phyloP scores from a whole-genome alignment of 2,888 invertebrate genomes.

The Dendrolimus pini region DNA sequence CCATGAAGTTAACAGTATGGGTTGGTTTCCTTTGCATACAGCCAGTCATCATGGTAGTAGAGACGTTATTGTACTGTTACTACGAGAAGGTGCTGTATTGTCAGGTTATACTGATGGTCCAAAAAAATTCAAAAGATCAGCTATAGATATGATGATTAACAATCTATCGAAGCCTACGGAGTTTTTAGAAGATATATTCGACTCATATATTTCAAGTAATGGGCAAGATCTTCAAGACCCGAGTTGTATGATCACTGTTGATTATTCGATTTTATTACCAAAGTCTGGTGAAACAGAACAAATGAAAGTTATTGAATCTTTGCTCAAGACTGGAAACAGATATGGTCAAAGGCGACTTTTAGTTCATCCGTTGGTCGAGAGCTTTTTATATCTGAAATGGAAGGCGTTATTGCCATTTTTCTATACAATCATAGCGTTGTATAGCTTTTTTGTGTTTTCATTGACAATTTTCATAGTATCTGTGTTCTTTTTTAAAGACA shows the following conservation, averaged over 20 bases:
- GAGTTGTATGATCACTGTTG: constrained; percentile 62
- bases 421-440: constrained; percentile 65
- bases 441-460: constrained; percentile 64
- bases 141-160: constrained; percentile 70
- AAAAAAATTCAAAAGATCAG: constrained; percentile 54
- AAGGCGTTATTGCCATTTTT: constrained; percentile 71
- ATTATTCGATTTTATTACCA: constrained; percentile 69
- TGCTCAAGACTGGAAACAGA: constrained; percentile 71
- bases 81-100: constrained; percentile 64
- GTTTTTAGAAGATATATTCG: constrained; percentile 70
- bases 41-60: constrained; percentile 76
- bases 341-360: constrained; percentile 62
- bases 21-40: constrained; percentile 52
- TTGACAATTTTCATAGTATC: constrained; percentile 65
- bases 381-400: constrained; percentile 76
- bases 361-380: constrained; percentile 75
- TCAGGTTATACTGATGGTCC: constrained; percentile 56
- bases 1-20: constrained; percentile 55
- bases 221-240: constrained; percentile 41
- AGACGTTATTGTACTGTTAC: constrained; percentile 65
- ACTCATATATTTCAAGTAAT: constrained; percentile 67
- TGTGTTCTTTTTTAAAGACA: constrained; percentile 64
- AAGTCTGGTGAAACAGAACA: constrained; percentile 62
- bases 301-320: constrained; percentile 73
- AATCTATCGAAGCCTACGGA: constrained; percentile 69